phyloP scores from a whole-genome alignment of 2,113 vertebrate genomes.

The Chitala chitala region DNA sequence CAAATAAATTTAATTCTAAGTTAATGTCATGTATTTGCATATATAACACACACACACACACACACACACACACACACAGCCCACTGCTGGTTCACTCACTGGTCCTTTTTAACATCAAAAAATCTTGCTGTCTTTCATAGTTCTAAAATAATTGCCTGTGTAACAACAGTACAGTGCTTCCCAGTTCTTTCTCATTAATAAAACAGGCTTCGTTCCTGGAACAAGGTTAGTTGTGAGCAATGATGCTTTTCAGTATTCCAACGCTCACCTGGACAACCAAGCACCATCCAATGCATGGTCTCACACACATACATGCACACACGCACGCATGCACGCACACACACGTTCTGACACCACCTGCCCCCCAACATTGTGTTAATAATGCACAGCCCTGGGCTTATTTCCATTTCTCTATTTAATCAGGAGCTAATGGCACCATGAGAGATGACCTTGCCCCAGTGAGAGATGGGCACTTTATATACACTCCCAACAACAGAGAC shows the following conservation, averaged over 20 bases:
- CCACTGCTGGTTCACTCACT: background rate
- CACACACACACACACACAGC: background rate
- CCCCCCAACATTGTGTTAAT: background rate
- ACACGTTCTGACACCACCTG: background rate
- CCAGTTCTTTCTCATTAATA: background rate
- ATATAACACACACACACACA: background rate
- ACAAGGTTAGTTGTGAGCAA: background rate
- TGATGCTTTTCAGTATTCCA: background rate
- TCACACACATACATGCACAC: background rate
- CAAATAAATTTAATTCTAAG: too few species aligned
- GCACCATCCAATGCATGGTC: background rate
- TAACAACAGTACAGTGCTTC: background rate
- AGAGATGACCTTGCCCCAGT: slow-evolving; percentile 7
- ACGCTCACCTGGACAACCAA: background rate
- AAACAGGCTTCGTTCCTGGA: background rate
- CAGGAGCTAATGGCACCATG: slow-evolving; percentile 7
- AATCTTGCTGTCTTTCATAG: too few species aligned
- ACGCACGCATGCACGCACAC: background rate
- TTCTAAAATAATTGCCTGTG: background rate
- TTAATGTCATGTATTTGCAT: too few species aligned
- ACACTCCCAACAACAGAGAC: background rate
- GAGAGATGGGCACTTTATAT: slow-evolving; percentile 15
- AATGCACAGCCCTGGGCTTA: background rate
- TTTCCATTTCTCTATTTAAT: slow-evolving; percentile 23
- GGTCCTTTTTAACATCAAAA: background rate